These are phyloP conservation scores for Sycobia sp. DNA, from an alignment of 1,140 invertebrate species.

Conservation along the genomic window DNA sequence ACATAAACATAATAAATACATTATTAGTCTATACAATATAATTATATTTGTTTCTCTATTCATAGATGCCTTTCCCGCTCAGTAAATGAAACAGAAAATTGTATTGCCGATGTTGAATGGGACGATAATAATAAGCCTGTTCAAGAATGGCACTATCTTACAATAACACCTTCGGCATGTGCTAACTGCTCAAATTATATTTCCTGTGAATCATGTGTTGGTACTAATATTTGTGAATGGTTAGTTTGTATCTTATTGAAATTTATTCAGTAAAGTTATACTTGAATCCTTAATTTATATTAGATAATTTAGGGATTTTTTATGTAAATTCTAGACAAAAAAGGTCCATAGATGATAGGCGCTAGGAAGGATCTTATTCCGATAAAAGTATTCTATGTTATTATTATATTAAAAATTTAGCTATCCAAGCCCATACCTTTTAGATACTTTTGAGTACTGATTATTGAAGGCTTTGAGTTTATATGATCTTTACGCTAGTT, in stretches of 20 bases:
- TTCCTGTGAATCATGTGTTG: conserved; percentile 79
- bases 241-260: neutral
- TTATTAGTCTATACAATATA: neutral
- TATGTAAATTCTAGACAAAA: too few relatives aligned
- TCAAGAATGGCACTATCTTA: conserved; percentile 78
- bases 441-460: too few relatives aligned
- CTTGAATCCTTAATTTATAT: too few relatives aligned
- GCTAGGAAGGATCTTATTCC: too few relatives aligned
- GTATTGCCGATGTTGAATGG: conserved; percentile 56
- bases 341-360: too few relatives aligned
- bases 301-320: too few relatives aligned
- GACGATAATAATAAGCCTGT: conserved; percentile 47
- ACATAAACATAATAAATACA: neutral
- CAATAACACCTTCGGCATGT: conserved; percentile 79
- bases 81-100: conserved; percentile 69
- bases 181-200: conserved; percentile 86
- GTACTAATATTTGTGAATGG: conserved; percentile 81
- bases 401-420: too few relatives aligned
- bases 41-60: too few relatives aligned
- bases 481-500: too few relatives aligned
- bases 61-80: conserved; percentile 62
- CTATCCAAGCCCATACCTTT: too few relatives aligned
- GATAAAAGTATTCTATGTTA: too few relatives aligned
- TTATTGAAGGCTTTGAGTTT: too few relatives aligned
- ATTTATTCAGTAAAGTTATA: neutral